These are phyloP conservation scores for Pollimyrus isidori DNA, from an alignment of 2,113 vertebrate species.

Conservation along the genomic window DNA sequence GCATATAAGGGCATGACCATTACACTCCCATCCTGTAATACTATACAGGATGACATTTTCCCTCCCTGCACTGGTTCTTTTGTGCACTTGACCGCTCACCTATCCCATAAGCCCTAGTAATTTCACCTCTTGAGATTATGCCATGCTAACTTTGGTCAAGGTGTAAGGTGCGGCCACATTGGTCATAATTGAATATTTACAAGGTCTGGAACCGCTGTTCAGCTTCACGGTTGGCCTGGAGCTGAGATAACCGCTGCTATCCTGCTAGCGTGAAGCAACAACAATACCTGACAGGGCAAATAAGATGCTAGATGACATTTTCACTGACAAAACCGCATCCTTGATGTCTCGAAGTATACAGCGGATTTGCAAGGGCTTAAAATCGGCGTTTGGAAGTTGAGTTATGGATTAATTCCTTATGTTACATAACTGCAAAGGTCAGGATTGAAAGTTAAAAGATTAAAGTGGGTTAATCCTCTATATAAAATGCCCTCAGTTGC, in stretches of 20 bases:
- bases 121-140: not conserved
- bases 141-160: not conserved
- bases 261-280: not conserved
- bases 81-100: not conserved
- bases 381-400: slow-evolving; percentile 42
- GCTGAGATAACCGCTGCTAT: not conserved
- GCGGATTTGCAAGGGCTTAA: not conserved
- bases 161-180: not conserved
- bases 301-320: not conserved
- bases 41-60: not conserved
- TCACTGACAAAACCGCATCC: not conserved
- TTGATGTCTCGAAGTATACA: not conserved
- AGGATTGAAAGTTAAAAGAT: slow-evolving; percentile 43
- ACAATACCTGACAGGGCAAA: not conserved
- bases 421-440: slow-evolving; percentile 47
- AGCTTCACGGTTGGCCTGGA: not conserved
- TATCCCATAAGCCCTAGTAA: not conserved
- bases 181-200: not conserved
- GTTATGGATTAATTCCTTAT: slow-evolving; percentile 39
- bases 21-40: not conserved
- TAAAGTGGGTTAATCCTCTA: slow-evolving; percentile 13
- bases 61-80: not conserved
- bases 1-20: not conserved
- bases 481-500: not conserved
- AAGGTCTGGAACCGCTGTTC: not conserved